Evolutionary conservation across 1,140 invertebrate species (phyloP), one percentile per base, ranked within the genome.

Genomic region (Brachionus rubens): DNA sequence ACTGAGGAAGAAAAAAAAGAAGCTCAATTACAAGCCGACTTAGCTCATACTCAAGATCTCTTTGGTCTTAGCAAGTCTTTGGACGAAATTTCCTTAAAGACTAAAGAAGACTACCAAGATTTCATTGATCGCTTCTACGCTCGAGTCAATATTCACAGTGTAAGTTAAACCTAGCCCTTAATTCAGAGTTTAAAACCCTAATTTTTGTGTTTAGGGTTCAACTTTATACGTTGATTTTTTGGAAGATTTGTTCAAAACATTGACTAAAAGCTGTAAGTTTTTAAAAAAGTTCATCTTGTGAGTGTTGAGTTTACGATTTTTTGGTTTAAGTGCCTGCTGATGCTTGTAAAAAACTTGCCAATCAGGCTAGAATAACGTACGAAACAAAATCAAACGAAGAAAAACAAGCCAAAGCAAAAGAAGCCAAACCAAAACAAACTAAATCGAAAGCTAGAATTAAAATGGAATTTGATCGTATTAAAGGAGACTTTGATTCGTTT

Each of bases 1-100:
- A 72, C 68, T 3, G 68, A 72, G 41, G 46, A 72, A 30, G 68
- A 72, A 28, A 72, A 72, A 72, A 48, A 54, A 54, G 68, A 72
- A 72, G 68, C 68, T 14, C 68, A 72, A 33, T 33, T 72, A 19
- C 30, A 54, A 72, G 24, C 68, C 12, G 68, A 72, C 16, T 50
- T 50, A 4, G 5, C 40, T 10, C 30, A 72, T 30, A 54, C 68
- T n/a, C 43, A 72, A 24, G 68, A 72, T 24, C 14, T 72, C 3
- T 72, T 72, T 41, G 68, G 68, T 50, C 14, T 72, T 10, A 72
- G 50, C 68, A 72, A 72, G 50, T 72, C 68, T 4, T 50, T 72
- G 41, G 68, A 72, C 21, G 68, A 72, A 72, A 50, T 72, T 14
- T 72, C 68, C 1, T 19, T 72, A 6, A 54, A 72, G 50, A 72